Conservation (phyloP, 2,888 invertebrate genomes). For the Molanna angustata region DNA sequence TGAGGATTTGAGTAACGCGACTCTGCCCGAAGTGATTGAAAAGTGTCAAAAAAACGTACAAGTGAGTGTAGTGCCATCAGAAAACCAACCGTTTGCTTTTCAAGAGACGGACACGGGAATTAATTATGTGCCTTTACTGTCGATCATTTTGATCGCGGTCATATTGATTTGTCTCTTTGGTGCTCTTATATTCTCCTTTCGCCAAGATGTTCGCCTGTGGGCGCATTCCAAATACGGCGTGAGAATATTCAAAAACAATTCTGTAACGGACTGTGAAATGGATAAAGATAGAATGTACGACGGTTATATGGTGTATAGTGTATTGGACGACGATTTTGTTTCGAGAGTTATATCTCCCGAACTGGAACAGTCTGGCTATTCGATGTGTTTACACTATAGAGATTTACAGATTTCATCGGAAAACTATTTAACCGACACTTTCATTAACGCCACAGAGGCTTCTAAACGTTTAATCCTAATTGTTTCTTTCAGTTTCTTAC, state of each 20-base stretch:
- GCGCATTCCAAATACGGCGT: conserved; percentile 78
- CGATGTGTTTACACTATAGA: conserved; percentile 68
- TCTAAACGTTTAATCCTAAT: conserved; percentile 73
- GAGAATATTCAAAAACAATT: conserved; percentile 66
- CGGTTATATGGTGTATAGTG: conserved; percentile 84
- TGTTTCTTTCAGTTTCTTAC: conserved; percentile 75
- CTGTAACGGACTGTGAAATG: conserved; percentile 56
- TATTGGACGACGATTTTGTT: conserved; percentile 72
- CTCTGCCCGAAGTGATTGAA: conserved; percentile 43
- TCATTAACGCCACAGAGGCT: conserved; percentile 61
- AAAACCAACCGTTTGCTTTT: conserved; percentile 59
- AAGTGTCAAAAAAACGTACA: conserved; percentile 50
- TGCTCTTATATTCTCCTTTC: conserved; percentile 71
- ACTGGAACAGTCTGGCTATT: conserved; percentile 65
- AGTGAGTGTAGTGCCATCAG: conserved; percentile 57
- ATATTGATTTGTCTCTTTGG: conserved; percentile 68
- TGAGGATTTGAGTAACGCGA: conserved; percentile 45
- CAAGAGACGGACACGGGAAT: conserved; percentile 65
- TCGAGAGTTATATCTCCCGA: conserved; percentile 68
- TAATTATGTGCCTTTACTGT: conserved; percentile 70
- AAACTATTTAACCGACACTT: conserved; percentile 60
- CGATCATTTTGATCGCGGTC: conserved; percentile 69
- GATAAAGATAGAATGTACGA: conserved; percentile 74
- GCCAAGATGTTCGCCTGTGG: conserved; percentile 78
- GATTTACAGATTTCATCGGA: conserved; percentile 60